These are phyloP conservation scores for Melanophora roralis DNA, from an alignment of 2,888 invertebrate genomes.

Conservation along the genomic window DNA sequence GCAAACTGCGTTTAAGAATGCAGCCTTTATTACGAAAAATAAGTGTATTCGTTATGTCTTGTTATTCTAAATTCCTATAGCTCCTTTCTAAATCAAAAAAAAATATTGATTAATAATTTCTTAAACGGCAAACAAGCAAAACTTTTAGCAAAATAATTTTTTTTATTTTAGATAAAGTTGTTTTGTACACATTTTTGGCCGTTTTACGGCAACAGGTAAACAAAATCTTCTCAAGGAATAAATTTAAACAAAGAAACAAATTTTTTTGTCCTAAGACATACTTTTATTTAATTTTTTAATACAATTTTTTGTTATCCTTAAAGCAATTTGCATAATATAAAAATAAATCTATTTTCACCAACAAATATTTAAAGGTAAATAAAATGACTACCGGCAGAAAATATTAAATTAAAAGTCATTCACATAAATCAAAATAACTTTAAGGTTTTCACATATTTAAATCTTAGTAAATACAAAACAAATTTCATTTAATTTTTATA, in stretches of 20 bases:
- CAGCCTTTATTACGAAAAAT: too few relatives aligned
- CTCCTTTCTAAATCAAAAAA: conserved; percentile 26
- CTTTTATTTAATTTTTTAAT: conserved; percentile 21
- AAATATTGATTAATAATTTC: too few relatives aligned
- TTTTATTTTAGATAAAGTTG: too few relatives aligned
- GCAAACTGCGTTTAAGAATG: too few relatives aligned
- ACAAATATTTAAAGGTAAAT: background rate
- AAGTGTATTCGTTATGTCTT: conserved; percentile 42
- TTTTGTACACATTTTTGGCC: too few relatives aligned
- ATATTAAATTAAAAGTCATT: conserved; percentile 21
- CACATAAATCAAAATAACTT: conserved; percentile 65
- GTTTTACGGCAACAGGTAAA: background rate
- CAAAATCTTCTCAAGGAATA: background rate
- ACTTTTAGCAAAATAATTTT: too few relatives aligned
- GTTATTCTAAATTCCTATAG: conserved; percentile 43
- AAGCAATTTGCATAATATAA: conserved; percentile 50
- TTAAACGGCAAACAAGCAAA: too few relatives aligned
- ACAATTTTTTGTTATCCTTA: conserved; percentile 12
- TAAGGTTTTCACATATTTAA: conserved; percentile 38
- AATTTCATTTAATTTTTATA: background rate
- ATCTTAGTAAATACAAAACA: conserved; percentile 15
- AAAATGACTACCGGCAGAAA: background rate
- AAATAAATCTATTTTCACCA: conserved; percentile 38
- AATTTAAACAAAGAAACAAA: conserved; percentile 31
- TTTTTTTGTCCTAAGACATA: conserved; percentile 10